Percentiles rank a stretch among this genome's conserved stretches.
Evolutionary conservation across 2,797 vertebrate genomes (phyloP).

Genomic region (Myotis vivesi): DNA sequence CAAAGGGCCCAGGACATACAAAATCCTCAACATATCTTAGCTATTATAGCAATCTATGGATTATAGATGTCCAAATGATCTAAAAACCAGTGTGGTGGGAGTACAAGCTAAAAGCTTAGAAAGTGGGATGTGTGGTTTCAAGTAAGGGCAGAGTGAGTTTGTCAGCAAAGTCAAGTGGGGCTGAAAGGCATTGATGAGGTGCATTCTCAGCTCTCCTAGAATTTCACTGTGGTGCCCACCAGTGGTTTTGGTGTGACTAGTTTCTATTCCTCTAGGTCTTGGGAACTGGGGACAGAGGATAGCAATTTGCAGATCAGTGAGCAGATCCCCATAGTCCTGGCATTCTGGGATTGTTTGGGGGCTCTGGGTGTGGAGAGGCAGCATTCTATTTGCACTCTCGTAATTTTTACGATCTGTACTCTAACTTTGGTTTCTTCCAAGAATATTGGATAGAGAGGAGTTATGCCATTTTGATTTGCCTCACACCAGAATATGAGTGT

Average conservation of each 20-base stretch:
- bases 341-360: background rate
- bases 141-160: background rate
- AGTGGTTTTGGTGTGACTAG: background rate
- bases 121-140: background rate
- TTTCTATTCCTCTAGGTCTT: background rate
- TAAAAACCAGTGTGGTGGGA: background rate
- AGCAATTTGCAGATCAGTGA: background rate
- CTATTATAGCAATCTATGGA: background rate
- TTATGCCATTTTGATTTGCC: background rate
- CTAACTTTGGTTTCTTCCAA: background rate
- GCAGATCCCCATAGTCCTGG: background rate
- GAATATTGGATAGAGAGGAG: background rate
- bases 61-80: background rate
- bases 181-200: background rate
- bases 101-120: background rate
- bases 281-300: background rate
- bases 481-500: background rate
- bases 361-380: background rate
- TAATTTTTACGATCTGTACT: background rate
- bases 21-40: background rate
- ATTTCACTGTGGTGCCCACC: background rate
- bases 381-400: background rate
- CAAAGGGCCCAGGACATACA: background rate
- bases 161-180: background rate
- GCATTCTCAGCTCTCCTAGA: background rate